Evolutionary conservation across 1,140 invertebrate species (phyloP).

Genomic region (Ostrea edulis): DNA sequence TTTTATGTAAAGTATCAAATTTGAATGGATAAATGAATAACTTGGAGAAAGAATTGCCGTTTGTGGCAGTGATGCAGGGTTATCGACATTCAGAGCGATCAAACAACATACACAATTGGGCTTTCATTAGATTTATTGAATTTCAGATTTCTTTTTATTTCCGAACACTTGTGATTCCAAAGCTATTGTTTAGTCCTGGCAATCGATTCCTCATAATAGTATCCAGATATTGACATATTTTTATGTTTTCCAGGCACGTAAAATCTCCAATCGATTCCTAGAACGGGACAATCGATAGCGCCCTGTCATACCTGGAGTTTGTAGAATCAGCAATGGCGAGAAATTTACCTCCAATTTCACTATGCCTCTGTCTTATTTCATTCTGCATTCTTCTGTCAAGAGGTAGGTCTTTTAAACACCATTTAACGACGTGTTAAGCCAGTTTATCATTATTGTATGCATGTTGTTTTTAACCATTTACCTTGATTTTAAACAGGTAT

Average conservation of each 20-base stretch:
- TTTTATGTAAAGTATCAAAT: too few relatives aligned
- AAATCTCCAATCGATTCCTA: conserved; percentile 1
- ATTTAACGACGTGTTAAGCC: neutral
- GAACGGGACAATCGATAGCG: conserved; percentile 28
- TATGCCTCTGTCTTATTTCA: conserved; percentile 1
- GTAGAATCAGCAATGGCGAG: conserved; percentile 13
- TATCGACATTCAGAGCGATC: neutral
- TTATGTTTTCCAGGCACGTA: neutral
- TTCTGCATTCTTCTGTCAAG: conserved; percentile 23
- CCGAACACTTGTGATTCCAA: conserved; percentile 3
- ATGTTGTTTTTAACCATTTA: too few relatives aligned
- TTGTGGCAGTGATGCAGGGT: too few relatives aligned
- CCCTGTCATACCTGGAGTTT: neutral
- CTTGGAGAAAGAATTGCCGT: too few relatives aligned
- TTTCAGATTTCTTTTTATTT: conserved; percentile 36
- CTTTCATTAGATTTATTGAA: neutral
- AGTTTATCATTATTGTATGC: too few relatives aligned
- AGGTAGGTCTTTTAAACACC: neutral
- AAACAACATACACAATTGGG: neutral
- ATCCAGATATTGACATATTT: conserved; percentile 21
- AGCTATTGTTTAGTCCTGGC: neutral
- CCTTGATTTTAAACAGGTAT: too few relatives aligned
- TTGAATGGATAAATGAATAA: too few relatives aligned
- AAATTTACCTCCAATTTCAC: conserved; percentile 8
- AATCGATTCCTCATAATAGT: conserved; percentile 3